Conservation (phyloP, 2,888 invertebrate species). For the Callinectes sapidus region DNA sequence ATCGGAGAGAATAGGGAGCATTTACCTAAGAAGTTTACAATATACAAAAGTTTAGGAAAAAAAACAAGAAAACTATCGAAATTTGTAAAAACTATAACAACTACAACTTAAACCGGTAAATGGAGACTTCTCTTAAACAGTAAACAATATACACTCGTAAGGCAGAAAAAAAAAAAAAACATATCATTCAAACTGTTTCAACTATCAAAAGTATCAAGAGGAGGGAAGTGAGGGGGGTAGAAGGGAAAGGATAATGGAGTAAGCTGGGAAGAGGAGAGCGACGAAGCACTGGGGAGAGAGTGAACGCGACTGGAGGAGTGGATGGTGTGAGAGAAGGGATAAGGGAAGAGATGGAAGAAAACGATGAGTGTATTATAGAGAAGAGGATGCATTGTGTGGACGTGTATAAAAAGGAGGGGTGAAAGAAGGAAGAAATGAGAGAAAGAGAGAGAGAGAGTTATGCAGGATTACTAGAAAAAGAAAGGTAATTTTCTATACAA, state of each 20-base stretch:
- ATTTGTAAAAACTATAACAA: neutral
- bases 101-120: neutral
- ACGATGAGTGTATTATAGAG: too few species aligned
- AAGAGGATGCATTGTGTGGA: too few species aligned
- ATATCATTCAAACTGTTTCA: neutral
- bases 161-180: neutral
- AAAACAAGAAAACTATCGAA: neutral
- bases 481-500: too few species aligned
- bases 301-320: neutral
- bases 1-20: conserved; percentile 3
- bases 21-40: conserved; percentile 23
- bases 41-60: conserved; percentile 11
- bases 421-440: neutral
- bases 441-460: too few species aligned
- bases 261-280: neutral
- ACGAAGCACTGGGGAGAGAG: neutral
- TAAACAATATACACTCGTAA: conserved; percentile 4
- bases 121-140: neutral
- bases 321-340: neutral
- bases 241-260: neutral
- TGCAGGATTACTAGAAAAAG: too few species aligned
- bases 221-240: neutral
- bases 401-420: neutral
- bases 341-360: too few species aligned
- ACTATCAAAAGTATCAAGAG: neutral